A percentile compares a stretch with the other conserved stretches of the same genome.
Conservation (phyloP, 2,113 vertebrate species). For the Synodontis membranacea region DNA sequence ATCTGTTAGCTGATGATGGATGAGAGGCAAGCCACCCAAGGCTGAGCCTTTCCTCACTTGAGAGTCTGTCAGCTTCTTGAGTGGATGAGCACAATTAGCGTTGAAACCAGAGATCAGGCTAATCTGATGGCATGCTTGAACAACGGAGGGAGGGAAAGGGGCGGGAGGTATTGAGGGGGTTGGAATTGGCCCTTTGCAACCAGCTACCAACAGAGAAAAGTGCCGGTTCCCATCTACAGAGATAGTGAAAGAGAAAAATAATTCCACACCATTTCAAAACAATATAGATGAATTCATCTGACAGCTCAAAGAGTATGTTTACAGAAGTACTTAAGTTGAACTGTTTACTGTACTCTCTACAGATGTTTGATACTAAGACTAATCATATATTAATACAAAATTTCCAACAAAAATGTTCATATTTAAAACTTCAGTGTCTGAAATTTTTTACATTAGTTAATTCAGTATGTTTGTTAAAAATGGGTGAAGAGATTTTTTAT, state of each 20-base stretch:
- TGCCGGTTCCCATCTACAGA: slow-evolving; percentile 62
- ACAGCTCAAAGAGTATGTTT: neutral
- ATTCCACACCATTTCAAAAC: neutral
- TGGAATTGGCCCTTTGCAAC: slow-evolving; percentile 59
- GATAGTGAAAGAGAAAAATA: slow-evolving; percentile 55
- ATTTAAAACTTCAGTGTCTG: neutral
- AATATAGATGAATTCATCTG: neutral
- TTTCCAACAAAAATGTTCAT: too few relatives aligned
- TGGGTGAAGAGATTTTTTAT: neutral
- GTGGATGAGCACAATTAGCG: slow-evolving; percentile 83
- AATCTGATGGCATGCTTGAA: slow-evolving; percentile 85
- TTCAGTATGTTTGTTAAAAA: neutral
- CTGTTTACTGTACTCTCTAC: neutral
- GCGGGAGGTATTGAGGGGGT: slow-evolving; percentile 34
- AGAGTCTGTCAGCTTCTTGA: slow-evolving; percentile 87
- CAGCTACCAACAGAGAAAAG: slow-evolving; percentile 63
- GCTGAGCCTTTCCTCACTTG: slow-evolving; percentile 76
- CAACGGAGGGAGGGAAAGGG: slow-evolving; percentile 60
- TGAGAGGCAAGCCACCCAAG: slow-evolving; percentile 75
- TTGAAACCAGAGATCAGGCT: slow-evolving; percentile 86
- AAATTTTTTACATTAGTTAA: neutral
- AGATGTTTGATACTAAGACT: neutral
- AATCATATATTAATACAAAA: neutral
- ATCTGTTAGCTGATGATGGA: slow-evolving; percentile 89
- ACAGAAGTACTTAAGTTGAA: neutral